A percentile compares a stretch with the other conserved stretches of the same genome.
These are phyloP conservation scores for Pogonocherus hispidulus DNA, from an alignment of 2,888 invertebrate species.

Conservation along the genomic window DNA sequence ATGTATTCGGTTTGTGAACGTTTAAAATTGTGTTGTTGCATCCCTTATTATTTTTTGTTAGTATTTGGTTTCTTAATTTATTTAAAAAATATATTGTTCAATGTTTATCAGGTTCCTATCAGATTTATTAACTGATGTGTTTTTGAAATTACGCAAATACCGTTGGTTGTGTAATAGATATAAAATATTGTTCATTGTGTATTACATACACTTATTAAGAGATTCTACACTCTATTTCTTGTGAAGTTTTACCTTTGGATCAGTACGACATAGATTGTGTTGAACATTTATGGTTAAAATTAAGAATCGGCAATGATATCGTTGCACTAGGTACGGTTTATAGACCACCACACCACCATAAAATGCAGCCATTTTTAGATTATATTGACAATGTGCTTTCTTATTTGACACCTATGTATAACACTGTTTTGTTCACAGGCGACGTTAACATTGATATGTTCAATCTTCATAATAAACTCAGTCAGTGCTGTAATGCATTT, in stretches of 20 bases:
- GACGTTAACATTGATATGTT: conserved; percentile 4
- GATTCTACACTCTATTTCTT: not conserved
- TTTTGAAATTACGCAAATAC: too few species aligned
- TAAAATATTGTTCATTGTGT: too few species aligned
- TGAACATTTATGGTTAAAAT: not conserved
- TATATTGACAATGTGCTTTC: not conserved
- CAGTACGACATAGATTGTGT: not conserved
- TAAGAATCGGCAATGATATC: not conserved
- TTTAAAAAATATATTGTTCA: too few species aligned
- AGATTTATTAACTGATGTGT: too few species aligned
- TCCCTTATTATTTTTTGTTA: too few species aligned
- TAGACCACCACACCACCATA: not conserved
- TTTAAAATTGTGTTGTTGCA: too few species aligned
- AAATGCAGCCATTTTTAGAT: not conserved
- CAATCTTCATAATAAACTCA: not conserved
- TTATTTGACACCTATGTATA: conserved; percentile 1
- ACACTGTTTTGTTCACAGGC: not conserved
- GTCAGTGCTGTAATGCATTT: not conserved
- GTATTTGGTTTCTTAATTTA: too few species aligned
- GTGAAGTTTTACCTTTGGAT: not conserved
- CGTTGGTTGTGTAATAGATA: too few species aligned
- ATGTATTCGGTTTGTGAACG: too few species aligned
- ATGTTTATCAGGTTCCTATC: too few species aligned
- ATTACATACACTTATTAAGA: too few species aligned
- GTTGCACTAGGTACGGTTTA: not conserved